Conservation (phyloP, 2,797 vertebrate genomes). For the Mormyrus hasselquistii region DNA sequence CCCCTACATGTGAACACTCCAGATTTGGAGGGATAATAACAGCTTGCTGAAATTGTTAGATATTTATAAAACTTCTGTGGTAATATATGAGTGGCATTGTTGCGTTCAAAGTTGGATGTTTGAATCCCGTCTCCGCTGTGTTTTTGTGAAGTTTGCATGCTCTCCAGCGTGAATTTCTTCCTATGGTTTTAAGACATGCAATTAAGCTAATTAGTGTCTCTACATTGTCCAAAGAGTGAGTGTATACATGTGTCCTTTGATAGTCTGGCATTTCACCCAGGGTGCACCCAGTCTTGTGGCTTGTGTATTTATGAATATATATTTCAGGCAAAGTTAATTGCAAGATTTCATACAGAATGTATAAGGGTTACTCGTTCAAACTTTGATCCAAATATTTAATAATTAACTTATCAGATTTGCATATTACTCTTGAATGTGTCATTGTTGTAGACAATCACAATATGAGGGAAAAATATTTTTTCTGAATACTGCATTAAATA, state of each 20-base stretch:
- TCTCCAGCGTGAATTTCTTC: not conserved
- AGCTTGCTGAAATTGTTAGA: not conserved
- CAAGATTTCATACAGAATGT: not conserved
- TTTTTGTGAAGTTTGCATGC: not conserved
- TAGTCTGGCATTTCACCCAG: not conserved
- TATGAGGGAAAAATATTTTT: not conserved
- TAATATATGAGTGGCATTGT: not conserved
- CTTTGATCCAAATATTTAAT: not conserved
- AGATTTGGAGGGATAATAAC: not conserved
- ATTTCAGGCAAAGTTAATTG: not conserved
- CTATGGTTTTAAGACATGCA: not conserved
- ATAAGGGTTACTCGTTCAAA: not conserved
- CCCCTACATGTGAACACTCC: not conserved
- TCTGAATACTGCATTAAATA: conserved; percentile 31
- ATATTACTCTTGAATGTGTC: not conserved
- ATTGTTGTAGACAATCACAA: not conserved
- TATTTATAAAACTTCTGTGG: not conserved
- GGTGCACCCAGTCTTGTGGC: not conserved
- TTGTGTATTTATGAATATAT: not conserved
- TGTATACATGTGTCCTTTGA: not conserved
- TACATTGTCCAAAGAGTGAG: not conserved
- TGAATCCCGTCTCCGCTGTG: not conserved
- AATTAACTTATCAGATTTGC: not conserved
- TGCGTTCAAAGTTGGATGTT: not conserved
- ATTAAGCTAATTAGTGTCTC: not conserved